Base-by-base conservation (phyloP, 1,140 invertebrate genomes). In the Macrotrachela quadricornifera region DNA sequence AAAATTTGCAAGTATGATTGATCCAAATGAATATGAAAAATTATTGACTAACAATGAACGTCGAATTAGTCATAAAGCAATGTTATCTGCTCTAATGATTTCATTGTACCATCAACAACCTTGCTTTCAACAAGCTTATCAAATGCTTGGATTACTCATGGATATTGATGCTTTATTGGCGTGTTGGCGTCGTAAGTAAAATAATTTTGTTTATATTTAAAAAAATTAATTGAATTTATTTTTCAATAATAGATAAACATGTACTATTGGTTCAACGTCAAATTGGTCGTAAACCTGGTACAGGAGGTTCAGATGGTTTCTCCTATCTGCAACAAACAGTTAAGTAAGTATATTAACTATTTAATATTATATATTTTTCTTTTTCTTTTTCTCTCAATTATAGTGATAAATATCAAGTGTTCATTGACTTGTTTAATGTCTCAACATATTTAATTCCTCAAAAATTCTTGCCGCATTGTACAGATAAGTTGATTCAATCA, bases 191-290 rank as follows among this genome's bases (percentile, higher is more conserved):
- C 94, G 91, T 96, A 77, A 81, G 81, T 75, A 50, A 13, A 52
- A 46, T 40, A 46, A 4, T 43, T 30, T 44, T 15, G 8, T 30
- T 30, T 30, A 8, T 38, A 16, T 38, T 50, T 37, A 39, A 39
- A 13, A 3, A 47, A 14, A 12, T 45, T 9, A 30, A 30, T 30
- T 4, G 2, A 30, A 43, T 37, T 40, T n/a, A 30, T 41, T 17
- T 18, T 50, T 55, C 59, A 60, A 57, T 60, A 72, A 42, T 61
- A 96, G 91, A 94, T 69, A 96, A 95, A 71, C 92, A 99, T 65
- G 84, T 96, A 17, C 79, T 92, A 58, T 83, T 97, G 80, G 92
- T 96, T n/a, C 90, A 96, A 68, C 76, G 91, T 64, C 96, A 97
- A 90, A 87, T 99, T 59, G 92, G 92, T 10, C 88, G 85, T 1